Evolutionary conservation across 2,797 vertebrate genomes (phyloP), one percentile per base, ranked within the genome.

Genomic region (Micrastur ruficollis): DNA sequence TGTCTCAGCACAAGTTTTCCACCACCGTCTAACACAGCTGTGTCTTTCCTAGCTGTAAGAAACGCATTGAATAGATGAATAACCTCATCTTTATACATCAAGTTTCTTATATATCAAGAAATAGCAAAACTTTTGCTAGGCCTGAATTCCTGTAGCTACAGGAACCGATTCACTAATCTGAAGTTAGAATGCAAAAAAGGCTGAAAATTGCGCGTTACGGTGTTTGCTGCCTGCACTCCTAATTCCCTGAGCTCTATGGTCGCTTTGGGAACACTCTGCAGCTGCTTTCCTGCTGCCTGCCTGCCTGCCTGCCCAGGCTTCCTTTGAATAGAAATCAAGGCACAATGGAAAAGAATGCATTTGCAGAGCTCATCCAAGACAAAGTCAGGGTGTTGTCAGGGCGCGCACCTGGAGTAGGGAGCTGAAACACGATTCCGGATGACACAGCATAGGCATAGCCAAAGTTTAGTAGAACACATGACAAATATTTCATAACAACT

Each of bases 401-500:
- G 32, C 50, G 66, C 0, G 6, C 83, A 94, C 90, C 86, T 96
- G 95, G 86, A 81, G 25, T 31, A 76, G 17, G 26, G 36, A 92
- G 55, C n/a, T 50, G 61, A 55, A 56, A 84, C 82, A 36, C 26
- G 2, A 36, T 49, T 73, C 46, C 1, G 14, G 71, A 76, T 80
- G 59, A 56, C 44, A 52, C 42, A 40, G 63, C 31, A 63, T 5
- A 82, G 86, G 32, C 91, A 88, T 5, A 88, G 83, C 52, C 74
- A 93, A 67, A 80, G 81, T 96, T 96, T 95, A 92, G 84, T 52
- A 76, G 38, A 95, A 80, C 5, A 3, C 53, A 89, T 71, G 81
- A 95, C 78, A 95, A 89, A 81, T 52, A 53, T 78, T 95, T 94
- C 89, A 92, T 87, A 97, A 95, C 95, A 97, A 87, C 46, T 82